Evolutionary conservation across 2,113 vertebrate species (phyloP), one percentile per base, ranked within the genome.

Genomic region (Malurus cyaneus): DNA sequence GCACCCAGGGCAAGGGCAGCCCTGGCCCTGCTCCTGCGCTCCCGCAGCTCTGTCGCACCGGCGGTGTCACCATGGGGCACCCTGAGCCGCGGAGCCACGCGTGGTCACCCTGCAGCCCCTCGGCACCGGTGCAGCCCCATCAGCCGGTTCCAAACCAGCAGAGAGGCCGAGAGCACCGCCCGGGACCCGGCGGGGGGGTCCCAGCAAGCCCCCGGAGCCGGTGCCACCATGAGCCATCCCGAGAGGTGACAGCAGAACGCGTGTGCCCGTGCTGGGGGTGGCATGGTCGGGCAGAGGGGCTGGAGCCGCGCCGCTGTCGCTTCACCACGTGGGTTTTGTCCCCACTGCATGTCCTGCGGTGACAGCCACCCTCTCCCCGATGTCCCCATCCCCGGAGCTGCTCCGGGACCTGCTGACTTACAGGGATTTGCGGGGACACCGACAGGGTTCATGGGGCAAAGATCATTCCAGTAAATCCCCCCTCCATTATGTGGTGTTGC

Each of bases 181-280:
- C 15, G 20, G 78, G 16, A 41, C 18, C 39, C 3, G 2, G 32
- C 2, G 5, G 13, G 20, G 26, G 5, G 26, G 47, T 1, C 34
- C 79, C 62, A 23, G 52, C 12, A 6, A 59, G 16, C 16, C 39
- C 69, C 46, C 1, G 11, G 25, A 59, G 52, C 36, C 46, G 7
- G 25, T 4, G 4, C 26, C 15, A 8, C 11, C 44, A 4, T 3
- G 8, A 52, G 31, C 12, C n/a, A 8, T 18, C 7, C 0, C 1
- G 3, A 9, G 9, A n/a, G 50, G 5, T 5, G 18, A 16, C 50
- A 72, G 66, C 36, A 29, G 21, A 23, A 26, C 8, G 15, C 5
- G 49, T 25, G 52, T 23, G 36, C 4, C 60, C 25, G 80, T 3
- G 6, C 66, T 13, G 46, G n/a, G 25, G 12, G 46, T 24, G 44